A percentile compares a stretch with the other conserved stretches of the same genome.
phyloP scores from a whole-genome alignment of 2,888 invertebrate species.

The Blastobasis adustella region DNA sequence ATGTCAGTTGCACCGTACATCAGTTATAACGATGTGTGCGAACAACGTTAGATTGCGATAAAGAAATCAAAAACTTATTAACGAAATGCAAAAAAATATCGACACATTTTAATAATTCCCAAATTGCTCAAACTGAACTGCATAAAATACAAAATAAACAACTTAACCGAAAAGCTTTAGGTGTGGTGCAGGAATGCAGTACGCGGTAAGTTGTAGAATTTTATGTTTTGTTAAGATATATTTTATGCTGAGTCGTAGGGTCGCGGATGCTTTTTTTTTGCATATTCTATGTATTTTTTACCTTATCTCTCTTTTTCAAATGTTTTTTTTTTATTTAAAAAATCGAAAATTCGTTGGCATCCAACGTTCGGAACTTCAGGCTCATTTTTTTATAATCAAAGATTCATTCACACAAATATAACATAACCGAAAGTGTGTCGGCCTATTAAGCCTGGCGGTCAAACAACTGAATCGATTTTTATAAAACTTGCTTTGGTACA shows the following conservation, averaged over 20 bases:
- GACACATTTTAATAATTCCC: conserved; percentile 8
- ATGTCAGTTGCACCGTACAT: conserved; percentile 10
- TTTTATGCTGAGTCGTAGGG: too few species aligned
- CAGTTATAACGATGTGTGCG: conserved; percentile 10
- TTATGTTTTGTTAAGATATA: too few species aligned
- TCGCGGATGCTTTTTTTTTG: too few species aligned
- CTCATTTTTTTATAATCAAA: background rate
- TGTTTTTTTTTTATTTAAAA: too few species aligned
- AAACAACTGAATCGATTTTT: background rate
- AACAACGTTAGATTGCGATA: background rate
- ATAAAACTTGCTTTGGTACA: background rate
- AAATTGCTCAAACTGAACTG: conserved; percentile 6
- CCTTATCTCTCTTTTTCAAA: too few species aligned
- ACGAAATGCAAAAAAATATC: conserved; percentile 6
- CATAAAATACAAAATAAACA: conserved; percentile 1
- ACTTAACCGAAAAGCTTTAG: background rate
- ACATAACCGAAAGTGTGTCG: background rate
- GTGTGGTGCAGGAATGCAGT: background rate
- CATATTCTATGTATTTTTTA: too few species aligned
- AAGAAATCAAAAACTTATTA: background rate
- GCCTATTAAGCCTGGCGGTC: background rate
- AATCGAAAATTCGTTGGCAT: too few species aligned
- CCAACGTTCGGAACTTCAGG: too few species aligned
- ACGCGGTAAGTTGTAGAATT: background rate
- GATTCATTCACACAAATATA: background rate